Conservation (phyloP, 2,113 vertebrate species). For the Erythrolamprus reginae region DNA sequence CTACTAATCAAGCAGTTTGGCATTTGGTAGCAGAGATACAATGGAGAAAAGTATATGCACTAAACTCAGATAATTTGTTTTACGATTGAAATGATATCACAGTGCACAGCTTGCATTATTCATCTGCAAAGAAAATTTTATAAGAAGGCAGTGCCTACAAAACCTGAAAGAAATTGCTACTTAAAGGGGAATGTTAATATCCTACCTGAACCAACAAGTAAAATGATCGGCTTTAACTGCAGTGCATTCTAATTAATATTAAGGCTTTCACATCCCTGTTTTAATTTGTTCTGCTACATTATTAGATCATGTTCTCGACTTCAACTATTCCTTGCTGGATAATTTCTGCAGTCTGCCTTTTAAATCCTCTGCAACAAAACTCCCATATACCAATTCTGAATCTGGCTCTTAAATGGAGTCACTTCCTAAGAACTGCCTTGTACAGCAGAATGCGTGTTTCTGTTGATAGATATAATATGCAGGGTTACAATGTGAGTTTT, state of each 20-base stretch:
- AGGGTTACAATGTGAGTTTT: background rate
- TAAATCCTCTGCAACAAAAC: background rate
- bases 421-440: background rate
- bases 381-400: background rate
- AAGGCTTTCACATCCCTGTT: background rate
- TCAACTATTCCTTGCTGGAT: background rate
- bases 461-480: background rate
- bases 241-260: background rate
- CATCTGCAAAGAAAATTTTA: background rate
- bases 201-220: background rate
- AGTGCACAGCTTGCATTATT: background rate
- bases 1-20: conserved; percentile 1
- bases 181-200: background rate
- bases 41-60: background rate
- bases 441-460: background rate
- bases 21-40: background rate
- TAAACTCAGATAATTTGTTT: background rate
- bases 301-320: background rate
- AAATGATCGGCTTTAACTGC: background rate
- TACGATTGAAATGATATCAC: background rate
- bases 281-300: background rate
- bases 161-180: background rate
- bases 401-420: background rate
- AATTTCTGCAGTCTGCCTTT: background rate
- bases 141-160: background rate